phyloP scores from a whole-genome alignment of 2,113 vertebrate genomes.

The Dromas ardeola region DNA sequence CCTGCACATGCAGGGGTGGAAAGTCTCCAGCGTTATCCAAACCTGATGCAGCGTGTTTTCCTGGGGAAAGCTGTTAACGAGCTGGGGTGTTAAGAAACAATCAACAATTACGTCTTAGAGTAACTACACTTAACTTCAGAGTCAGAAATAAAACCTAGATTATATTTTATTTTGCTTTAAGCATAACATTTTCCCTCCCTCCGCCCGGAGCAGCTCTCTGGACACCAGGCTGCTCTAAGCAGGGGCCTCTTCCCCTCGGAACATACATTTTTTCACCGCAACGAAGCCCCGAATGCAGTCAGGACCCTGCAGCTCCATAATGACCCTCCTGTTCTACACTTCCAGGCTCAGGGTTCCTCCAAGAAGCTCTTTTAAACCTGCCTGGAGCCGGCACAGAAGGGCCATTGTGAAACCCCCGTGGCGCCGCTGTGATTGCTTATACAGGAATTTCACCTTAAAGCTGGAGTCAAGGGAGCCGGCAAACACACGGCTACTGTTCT shows the following conservation, averaged over 20 bases:
- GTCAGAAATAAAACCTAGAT: not conserved
- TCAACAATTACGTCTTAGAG: not conserved
- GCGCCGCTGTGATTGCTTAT: not conserved
- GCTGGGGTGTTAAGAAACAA: not conserved
- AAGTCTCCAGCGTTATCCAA: not conserved
- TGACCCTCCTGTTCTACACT: slow-evolving; percentile 6
- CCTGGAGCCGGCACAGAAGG: slow-evolving; percentile 30
- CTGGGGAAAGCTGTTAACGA: not conserved
- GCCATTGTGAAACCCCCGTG: not conserved
- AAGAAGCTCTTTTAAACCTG: not conserved
- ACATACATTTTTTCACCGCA: not conserved
- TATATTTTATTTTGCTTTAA: not conserved
- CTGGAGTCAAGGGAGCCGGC: not conserved
- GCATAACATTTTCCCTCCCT: not conserved
- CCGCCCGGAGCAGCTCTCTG: not conserved
- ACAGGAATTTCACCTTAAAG: slow-evolving; percentile 16
- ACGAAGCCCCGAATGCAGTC: not conserved
- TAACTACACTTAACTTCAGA: not conserved
- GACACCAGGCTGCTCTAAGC: not conserved
- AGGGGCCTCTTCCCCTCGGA: not conserved
- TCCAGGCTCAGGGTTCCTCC: not conserved
- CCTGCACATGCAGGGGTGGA: accelerated
- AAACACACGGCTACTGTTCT: slow-evolving; percentile 20
- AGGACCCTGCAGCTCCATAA: slow-evolving; percentile 13
- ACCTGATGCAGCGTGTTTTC: not conserved